Base-by-base conservation (phyloP, 2,797 vertebrate genomes). In the Danio albolineatus region DNA sequence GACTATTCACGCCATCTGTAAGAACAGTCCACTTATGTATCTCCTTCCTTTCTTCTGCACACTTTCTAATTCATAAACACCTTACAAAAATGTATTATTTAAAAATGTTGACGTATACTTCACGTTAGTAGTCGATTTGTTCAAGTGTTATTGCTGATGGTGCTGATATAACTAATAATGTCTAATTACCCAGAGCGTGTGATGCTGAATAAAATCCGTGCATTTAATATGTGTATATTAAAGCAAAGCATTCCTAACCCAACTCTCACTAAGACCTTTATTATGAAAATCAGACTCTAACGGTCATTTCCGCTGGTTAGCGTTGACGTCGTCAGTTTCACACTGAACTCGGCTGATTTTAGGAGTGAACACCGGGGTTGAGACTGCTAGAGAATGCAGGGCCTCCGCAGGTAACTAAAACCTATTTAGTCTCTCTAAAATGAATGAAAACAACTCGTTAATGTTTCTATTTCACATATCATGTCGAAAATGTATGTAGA, bases 351-450 rank as follows among this genome's bases (percentile, higher is more conserved):
- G 80, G 78, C 78, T 85, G 84, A 62, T 72, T 82, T 81, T 59
- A 71, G 78, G 67, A 79, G 75, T 51, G 66, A 81, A 84, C 85
- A 85, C 86, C 89, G 85, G 87, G 86, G 85, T 83, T 81, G 75
- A 88, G 86, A 84, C 85, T 81, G 78, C 75, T 54, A 71, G 78
- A 82, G 82, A 83, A 85, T 86, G 85, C 76, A 85, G 78, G 74
- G 72, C 72, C 71, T 80, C 59, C 71, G 74, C 78, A 88, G 87
- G 86, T 88, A 88, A 89, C 69, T 6, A 7, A 81, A 61, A 74
- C 10, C 43, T 12, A 21, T 19, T 17, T 76, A 71, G 14, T 71
- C 61, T 13, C 0, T 38, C 16, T 28, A 46, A 59, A 56, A 56
- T 59, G 28, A 61, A 39, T 19, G 36, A 53, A 12, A 57, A 39